Conservation (phyloP, 2,113 vertebrate genomes). For the Petrocephalus zakoni region DNA sequence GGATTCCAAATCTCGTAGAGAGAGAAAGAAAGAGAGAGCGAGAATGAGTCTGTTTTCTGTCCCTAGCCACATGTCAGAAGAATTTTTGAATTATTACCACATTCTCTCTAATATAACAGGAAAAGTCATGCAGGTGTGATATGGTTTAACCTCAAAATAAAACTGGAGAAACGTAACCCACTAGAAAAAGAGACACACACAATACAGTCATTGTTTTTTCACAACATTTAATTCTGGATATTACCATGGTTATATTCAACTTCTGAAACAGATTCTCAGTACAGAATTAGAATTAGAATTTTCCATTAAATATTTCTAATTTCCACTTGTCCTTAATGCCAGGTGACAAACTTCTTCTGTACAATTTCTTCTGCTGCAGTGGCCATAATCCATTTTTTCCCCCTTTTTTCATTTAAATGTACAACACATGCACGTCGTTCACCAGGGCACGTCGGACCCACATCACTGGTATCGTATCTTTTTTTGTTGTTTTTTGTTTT, state of each 20-base stretch:
- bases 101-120: background rate
- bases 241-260: conserved; percentile 87
- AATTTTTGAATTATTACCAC: background rate
- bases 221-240: conserved; percentile 87
- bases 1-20: background rate
- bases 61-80: no score
- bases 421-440: conserved; percentile 88
- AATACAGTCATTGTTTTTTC: conserved; percentile 52
- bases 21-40: background rate
- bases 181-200: conserved; percentile 12
- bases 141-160: background rate
- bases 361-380: conserved; percentile 58
- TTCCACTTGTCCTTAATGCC: conserved; percentile 48
- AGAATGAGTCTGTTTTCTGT: background rate
- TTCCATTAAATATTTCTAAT: conserved; percentile 39
- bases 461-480: conserved; percentile 47
- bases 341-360: conserved; percentile 81
- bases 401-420: conserved; percentile 65
- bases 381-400: conserved; percentile 52
- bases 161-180: background rate
- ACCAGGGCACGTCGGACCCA: conserved; percentile 71
- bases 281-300: conserved; percentile 62
- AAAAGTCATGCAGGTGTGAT: background rate
- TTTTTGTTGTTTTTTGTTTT: conserved; percentile 22
- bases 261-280: conserved; percentile 64